Percentiles rank a stretch among this genome's conserved stretches.
phyloP scores from a whole-genome alignment of 2,113 vertebrate species.

The Condylura cristata region DNA sequence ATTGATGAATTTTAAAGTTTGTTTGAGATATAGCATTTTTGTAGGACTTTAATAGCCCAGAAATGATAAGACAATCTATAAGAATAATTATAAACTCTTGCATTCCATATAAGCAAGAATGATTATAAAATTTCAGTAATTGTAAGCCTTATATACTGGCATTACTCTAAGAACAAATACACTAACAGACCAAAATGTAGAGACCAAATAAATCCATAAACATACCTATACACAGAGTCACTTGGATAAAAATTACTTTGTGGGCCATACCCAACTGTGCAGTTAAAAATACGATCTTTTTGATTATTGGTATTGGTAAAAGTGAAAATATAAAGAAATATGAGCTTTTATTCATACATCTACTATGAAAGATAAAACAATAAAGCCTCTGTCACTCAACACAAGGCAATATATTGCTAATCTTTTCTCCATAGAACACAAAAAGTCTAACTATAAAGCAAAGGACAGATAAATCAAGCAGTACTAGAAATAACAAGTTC shows the following conservation, averaged over 20 bases:
- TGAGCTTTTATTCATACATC: not conserved
- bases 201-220: not conserved
- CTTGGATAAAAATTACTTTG: not conserved
- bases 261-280: not conserved
- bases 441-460: not conserved
- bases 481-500: slow-evolving; percentile 6
- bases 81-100: not conserved
- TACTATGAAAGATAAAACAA: slow-evolving; percentile 30
- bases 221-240: not conserved
- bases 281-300: not conserved
- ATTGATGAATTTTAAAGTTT: not conserved
- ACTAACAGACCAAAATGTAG: not conserved
- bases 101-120: not conserved
- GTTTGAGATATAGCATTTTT: not conserved
- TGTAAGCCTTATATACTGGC: not conserved
- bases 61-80: not conserved
- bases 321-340: not conserved
- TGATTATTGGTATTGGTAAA: not conserved
- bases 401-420: not conserved
- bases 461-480: not conserved
- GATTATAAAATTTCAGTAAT: not conserved
- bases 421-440: not conserved
- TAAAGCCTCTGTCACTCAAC: not conserved
- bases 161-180: not conserved
- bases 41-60: not conserved